These are phyloP conservation scores for Aethes cnicana DNA, from an alignment of 2,888 invertebrate genomes.

Conservation along the genomic window DNA sequence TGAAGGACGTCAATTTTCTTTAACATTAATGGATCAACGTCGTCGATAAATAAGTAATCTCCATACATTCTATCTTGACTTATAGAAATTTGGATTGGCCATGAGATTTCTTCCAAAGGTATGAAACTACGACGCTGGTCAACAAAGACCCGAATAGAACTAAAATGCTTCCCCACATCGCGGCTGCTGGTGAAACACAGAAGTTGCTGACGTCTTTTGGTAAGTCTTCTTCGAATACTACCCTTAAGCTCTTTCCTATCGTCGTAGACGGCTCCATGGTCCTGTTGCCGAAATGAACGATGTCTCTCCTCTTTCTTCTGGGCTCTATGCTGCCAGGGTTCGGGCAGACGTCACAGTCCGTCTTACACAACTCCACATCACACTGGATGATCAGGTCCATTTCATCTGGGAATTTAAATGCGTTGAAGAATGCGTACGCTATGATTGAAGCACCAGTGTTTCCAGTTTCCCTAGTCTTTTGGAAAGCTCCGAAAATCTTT, in stretches of 20 bases:
- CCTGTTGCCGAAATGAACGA: constrained; percentile 71
- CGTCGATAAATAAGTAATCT: constrained; percentile 13
- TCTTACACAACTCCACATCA: constrained; percentile 91
- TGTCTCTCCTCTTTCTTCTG: constrained; percentile 67
- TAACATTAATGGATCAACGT: neutral
- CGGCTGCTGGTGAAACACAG: constrained; percentile 85
- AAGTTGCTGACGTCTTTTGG: constrained; percentile 64
- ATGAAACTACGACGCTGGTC: constrained; percentile 72
- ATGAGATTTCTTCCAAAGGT: constrained; percentile 68
- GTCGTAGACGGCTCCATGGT: constrained; percentile 83
- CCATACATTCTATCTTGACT: constrained; percentile 1
- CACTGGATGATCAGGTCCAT: constrained; percentile 92
- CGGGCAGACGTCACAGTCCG: constrained; percentile 88
- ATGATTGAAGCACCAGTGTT: constrained; percentile 88
- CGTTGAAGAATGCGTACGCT: constrained; percentile 90
- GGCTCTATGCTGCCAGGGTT: constrained; percentile 84
- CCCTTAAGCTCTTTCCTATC: constrained; percentile 85
- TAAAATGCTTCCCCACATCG: constrained; percentile 83
- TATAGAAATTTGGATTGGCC: constrained; percentile 59
- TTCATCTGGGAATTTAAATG: constrained; percentile 92
- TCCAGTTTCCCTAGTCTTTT: constrained; percentile 88
- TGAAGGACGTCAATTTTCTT: neutral
- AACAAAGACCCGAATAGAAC: constrained; percentile 83
- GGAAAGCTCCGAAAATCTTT: constrained; percentile 91
- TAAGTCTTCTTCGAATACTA: constrained; percentile 87